Evolutionary conservation across 2,888 invertebrate species (phyloP), one percentile per base, ranked within the genome.

Genomic region (Alsophila aescularia): DNA sequence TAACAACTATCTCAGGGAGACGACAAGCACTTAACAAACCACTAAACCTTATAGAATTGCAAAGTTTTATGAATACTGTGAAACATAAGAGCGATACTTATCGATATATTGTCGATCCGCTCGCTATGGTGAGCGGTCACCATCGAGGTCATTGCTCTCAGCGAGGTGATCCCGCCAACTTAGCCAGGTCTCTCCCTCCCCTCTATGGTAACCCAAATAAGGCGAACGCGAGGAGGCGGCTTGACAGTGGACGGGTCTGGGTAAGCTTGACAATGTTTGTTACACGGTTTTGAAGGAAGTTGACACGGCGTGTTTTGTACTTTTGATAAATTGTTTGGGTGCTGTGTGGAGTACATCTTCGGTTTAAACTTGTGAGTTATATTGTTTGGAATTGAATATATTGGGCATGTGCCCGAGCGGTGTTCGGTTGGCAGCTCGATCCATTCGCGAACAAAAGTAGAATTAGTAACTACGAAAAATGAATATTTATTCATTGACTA

Each of bases 91-190:
- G 59, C 66, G 64, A 66, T 65, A 55, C 60, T 60, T 70, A 73
- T 64, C 60, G 71, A 58, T 67, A 50, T 56, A 64, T 62, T 60
- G 61, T 52, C 60, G 58, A 57, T 57, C 49, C 58, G 58, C 43
- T 41, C 10, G 62, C 70, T 66, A 71, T 73, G 68, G 69, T 67
- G 59, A 69, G 58, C 70, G 73, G 67, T 69, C 70, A 67, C 69
- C 70, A 71, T 70, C 68, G 68, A 64, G 76, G 70, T 74, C 75
- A 63, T 60, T 66, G 72, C 69, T 64, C 76, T 67, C 70, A 24
- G 42, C 37, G 65, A 69, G 56, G 57, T 51, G 63, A 48, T 48
- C 60, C 60, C 52, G 54, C 66, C 66, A 61, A 7, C 21, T 7
- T 15, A 16, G n/a, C 24, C 15, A 24, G 63, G 55, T 27, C 61